phyloP scores from a whole-genome alignment of 2,888 invertebrate genomes.

The Spisula subtruncata region DNA sequence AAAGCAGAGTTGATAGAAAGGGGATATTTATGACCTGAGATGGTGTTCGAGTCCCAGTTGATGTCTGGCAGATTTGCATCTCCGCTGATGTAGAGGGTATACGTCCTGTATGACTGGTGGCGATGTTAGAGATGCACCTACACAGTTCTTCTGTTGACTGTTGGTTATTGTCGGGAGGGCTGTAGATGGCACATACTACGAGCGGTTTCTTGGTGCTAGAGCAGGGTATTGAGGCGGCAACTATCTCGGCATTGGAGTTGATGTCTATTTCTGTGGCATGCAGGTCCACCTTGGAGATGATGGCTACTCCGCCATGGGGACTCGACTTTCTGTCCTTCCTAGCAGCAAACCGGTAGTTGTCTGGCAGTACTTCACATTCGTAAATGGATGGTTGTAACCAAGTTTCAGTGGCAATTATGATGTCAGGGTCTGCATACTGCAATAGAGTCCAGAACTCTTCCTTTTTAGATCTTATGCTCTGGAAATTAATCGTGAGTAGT shows the following conservation, averaged over 20 bases:
- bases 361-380: conserved; percentile 36
- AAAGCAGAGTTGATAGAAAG: background rate
- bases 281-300: background rate
- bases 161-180: conserved; percentile 29
- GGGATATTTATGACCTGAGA: background rate
- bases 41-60: background rate
- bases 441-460: background rate
- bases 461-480: background rate
- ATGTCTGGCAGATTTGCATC: conserved; percentile 51
- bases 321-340: background rate
- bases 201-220: conserved; percentile 28
- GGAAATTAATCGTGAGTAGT: too few species aligned
- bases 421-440: conserved; percentile 24
- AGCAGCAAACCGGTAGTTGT: conserved; percentile 46
- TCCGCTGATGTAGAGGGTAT: conserved; percentile 12
- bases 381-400: conserved; percentile 13
- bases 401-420: conserved; percentile 47
- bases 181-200: conserved; percentile 31
- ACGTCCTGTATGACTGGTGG: background rate
- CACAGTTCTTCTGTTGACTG: background rate
- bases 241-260: conserved; percentile 4
- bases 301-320: conserved; percentile 18
- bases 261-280: conserved; percentile 25
- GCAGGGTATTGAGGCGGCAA: conserved; percentile 13
- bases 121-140: background rate